These are phyloP conservation scores for Sceloporus tristichus DNA, from an alignment of 2,113 vertebrate species.

Conservation along the genomic window DNA sequence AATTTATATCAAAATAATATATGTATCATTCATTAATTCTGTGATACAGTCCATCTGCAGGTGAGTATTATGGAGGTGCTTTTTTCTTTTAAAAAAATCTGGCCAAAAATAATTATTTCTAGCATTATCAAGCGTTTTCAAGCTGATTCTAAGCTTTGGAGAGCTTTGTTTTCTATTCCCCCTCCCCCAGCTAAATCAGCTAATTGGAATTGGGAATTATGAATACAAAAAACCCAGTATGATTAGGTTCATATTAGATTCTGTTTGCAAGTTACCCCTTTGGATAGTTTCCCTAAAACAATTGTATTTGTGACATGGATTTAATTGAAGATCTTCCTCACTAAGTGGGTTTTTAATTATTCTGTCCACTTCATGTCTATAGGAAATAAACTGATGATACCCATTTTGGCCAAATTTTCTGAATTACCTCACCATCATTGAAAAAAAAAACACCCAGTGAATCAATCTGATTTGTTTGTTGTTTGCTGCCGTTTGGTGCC, in stretches of 20 bases:
- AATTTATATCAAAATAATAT: no score
- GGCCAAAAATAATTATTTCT: background rate
- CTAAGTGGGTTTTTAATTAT: background rate
- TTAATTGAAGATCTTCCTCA: background rate
- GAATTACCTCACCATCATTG: background rate
- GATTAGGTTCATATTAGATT: no score
- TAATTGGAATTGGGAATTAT: no score
- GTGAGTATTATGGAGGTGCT: background rate
- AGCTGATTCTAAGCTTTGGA: background rate
- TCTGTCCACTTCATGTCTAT: background rate
- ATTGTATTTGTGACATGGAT: background rate
- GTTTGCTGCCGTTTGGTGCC: background rate
- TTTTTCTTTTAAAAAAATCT: background rate
- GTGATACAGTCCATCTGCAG: background rate
- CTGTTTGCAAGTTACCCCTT: background rate
- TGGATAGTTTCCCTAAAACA: no score
- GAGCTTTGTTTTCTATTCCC: no score
- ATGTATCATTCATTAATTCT: no score
- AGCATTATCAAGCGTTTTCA: background rate
- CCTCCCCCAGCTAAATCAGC: no score
- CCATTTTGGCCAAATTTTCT: background rate
- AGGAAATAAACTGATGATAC: background rate
- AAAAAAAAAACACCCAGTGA: background rate
- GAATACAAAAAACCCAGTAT: no score
- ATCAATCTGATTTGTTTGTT: background rate